Conservation (phyloP, 2,888 invertebrate genomes). For the Oscheius onirici region DNA sequence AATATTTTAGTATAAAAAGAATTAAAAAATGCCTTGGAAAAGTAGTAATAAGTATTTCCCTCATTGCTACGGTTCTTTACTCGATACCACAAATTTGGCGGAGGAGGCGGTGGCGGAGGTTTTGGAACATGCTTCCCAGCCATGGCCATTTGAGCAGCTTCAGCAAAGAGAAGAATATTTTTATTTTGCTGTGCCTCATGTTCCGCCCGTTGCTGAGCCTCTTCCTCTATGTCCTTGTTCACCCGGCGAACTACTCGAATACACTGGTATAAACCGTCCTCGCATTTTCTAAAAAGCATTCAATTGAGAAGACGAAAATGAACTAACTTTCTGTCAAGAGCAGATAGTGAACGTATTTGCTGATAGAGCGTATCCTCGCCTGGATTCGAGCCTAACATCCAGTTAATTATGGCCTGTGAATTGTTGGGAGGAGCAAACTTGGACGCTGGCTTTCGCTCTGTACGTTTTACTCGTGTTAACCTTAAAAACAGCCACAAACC, state of each 20-base stretch:
- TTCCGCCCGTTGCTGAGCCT: background rate
- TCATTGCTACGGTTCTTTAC: slow-evolving; percentile 77
- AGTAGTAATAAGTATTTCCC: slow-evolving; percentile 90
- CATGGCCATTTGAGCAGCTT: background rate
- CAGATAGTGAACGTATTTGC: too few species aligned
- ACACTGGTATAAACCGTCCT: background rate
- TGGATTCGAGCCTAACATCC: too few species aligned
- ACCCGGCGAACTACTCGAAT: background rate
- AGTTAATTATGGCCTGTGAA: too few species aligned
- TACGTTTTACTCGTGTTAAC: too few species aligned
- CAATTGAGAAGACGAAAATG: too few species aligned
- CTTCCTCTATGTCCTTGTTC: background rate
- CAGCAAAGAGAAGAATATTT: background rate
- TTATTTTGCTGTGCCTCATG: background rate
- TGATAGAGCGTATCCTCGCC: too few species aligned
- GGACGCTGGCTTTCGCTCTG: too few species aligned
- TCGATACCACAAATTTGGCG: slow-evolving; percentile 82
- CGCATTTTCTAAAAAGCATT: too few species aligned
- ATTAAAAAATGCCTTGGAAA: slow-evolving; percentile 72
- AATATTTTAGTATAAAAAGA: background rate
- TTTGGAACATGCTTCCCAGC: background rate
- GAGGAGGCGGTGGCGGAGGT: slow-evolving; percentile 16
- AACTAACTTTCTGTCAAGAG: too few species aligned
- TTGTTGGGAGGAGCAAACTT: too few species aligned
- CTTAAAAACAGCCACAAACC: too few species aligned